Evolutionary conservation across 2,888 invertebrate genomes (phyloP).

Genomic region (Xylocampa areola): DNA sequence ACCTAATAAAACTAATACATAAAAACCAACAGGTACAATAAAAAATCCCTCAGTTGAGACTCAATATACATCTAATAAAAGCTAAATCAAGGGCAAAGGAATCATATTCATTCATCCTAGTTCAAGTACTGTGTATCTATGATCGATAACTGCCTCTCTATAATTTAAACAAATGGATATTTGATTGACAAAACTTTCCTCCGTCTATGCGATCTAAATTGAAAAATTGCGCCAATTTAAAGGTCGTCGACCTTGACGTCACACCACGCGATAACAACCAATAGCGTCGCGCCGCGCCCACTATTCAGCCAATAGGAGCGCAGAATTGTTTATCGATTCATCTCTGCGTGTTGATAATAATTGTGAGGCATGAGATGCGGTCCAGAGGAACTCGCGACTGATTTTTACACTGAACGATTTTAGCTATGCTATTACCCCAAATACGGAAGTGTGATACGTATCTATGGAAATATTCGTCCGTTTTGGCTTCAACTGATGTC

Average conservation of each 20-base stretch:
- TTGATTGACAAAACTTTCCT: constrained; percentile 59
- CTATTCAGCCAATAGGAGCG: constrained; percentile 70
- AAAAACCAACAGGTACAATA: not conserved
- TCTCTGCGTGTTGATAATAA: constrained; percentile 65
- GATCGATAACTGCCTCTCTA: constrained; percentile 37
- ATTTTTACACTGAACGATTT: constrained; percentile 39
- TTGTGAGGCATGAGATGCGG: constrained; percentile 55
- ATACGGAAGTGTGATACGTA: constrained; percentile 32
- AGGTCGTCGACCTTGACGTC: constrained; percentile 81
- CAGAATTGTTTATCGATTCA: constrained; percentile 73
- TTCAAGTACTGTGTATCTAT: constrained; percentile 27
- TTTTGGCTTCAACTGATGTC: constrained; percentile 15
- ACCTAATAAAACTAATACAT: constrained; percentile 21
- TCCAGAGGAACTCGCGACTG: constrained; percentile 53
- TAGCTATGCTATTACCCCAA: constrained; percentile 10
- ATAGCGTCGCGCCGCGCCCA: constrained; percentile 73
- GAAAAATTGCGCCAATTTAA: constrained; percentile 80
- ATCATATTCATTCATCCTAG: constrained; percentile 32
- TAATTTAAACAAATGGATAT: constrained; percentile 55
- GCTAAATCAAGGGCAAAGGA: constrained; percentile 37
- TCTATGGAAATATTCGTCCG: constrained; percentile 38
- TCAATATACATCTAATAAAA: too few relatives aligned
- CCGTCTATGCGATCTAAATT: constrained; percentile 68
- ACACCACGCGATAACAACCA: constrained; percentile 69
- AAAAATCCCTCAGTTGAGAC: too few relatives aligned